Percentiles rank a stretch among this genome's conserved stretches.
Evolutionary conservation across 2,113 vertebrate species (phyloP).

Genomic region (Isichthys henryi): DNA sequence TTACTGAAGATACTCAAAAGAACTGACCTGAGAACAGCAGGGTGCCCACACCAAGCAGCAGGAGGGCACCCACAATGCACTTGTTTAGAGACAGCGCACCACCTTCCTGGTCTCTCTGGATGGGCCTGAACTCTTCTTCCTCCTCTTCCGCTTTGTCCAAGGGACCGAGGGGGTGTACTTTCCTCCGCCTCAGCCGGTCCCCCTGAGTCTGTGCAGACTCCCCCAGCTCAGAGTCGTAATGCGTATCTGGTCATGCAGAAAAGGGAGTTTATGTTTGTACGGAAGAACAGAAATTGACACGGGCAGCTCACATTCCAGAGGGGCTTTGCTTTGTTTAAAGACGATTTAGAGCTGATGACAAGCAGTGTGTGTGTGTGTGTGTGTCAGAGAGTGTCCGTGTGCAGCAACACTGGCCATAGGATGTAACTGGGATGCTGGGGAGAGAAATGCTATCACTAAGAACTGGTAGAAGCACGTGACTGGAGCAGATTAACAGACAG

Average conservation of each 20-base stretch:
- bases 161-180: constrained; percentile 46
- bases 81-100: constrained; percentile 60
- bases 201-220: constrained; percentile 33
- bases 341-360: neutral
- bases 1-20: neutral
- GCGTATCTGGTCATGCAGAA: constrained; percentile 25
- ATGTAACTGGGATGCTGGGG: neutral
- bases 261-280: neutral
- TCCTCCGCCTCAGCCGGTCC: constrained; percentile 47
- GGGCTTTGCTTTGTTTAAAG: neutral
- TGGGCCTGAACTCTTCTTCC: constrained; percentile 53
- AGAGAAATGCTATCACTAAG: neutral
- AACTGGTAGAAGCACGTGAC: neutral
- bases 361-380: neutral
- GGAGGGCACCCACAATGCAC: constrained; percentile 67
- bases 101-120: constrained; percentile 46
- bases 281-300: constrained; percentile 3
- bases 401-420: neutral
- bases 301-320: neutral
- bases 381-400: neutral
- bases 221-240: constrained; percentile 23
- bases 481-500: neutral
- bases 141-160: constrained; percentile 51
- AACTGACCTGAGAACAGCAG: constrained; percentile 73
- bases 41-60: constrained; percentile 70